These are phyloP conservation scores for Drosophila pseudotakahashii DNA, from an alignment of 2,888 invertebrate species.

Conservation along the genomic window DNA sequence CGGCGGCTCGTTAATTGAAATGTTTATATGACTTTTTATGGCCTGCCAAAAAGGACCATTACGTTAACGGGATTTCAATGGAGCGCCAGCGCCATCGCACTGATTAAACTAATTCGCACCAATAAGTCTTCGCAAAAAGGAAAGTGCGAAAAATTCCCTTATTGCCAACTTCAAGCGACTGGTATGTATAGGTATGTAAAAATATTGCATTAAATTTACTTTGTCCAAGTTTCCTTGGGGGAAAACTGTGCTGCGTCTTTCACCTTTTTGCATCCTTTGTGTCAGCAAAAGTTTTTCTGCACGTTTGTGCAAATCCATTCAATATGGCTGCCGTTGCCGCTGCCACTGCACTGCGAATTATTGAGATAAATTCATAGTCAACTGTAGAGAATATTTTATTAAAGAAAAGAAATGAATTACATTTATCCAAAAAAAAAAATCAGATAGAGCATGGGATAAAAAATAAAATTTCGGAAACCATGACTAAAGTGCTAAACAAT, in stretches of 20 bases:
- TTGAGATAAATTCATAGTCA: too few species aligned
- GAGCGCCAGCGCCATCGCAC: constrained; percentile 44
- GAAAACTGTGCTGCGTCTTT: constrained; percentile 49
- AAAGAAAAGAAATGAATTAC: too few species aligned
- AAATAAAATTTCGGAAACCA: too few species aligned
- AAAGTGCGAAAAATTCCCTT: constrained; percentile 40
- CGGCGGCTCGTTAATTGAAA: constrained; percentile 74
- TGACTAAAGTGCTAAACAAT: too few species aligned
- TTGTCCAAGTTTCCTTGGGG: constrained; percentile 55
- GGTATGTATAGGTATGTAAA: constrained; percentile 54
- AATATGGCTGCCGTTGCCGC: constrained; percentile 71
- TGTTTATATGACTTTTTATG: constrained; percentile 80
- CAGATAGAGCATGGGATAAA: too few species aligned
- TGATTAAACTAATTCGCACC: constrained; percentile 71
- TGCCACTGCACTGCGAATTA: constrained; percentile 58
- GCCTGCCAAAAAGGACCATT: constrained; percentile 77
- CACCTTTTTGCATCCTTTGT: constrained; percentile 78
- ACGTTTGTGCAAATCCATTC: constrained; percentile 79
- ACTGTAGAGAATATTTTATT: too few species aligned
- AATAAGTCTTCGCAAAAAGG: constrained; percentile 55
- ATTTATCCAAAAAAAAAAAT: too few species aligned
- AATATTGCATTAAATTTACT: constrained; percentile 62
- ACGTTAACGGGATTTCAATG: constrained; percentile 73
- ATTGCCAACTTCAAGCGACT: constrained; percentile 9
- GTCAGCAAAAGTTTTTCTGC: constrained; percentile 77